Conservation (phyloP, 2,888 invertebrate genomes). For the Acrobasis suavella region DNA sequence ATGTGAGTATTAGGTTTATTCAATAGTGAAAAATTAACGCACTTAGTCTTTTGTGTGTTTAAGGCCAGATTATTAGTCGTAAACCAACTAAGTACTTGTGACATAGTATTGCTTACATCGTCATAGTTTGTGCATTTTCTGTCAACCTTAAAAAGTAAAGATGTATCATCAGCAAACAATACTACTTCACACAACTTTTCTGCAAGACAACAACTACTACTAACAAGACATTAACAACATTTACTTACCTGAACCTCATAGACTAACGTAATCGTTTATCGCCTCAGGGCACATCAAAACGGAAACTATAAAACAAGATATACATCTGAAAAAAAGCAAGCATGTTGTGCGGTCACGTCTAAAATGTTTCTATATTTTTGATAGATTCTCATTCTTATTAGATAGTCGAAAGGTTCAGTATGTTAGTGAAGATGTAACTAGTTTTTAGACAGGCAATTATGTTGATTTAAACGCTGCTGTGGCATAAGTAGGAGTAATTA, state of each 20-base stretch:
- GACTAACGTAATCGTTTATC: not conserved
- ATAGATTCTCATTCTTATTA: not conserved
- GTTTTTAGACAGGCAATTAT: slow-evolving; percentile 15
- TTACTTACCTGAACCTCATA: not conserved
- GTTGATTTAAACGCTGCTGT: slow-evolving; percentile 16
- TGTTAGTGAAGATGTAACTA: not conserved
- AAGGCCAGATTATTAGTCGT: no score
- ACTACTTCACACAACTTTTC: no score
- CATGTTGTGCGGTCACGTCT: not conserved
- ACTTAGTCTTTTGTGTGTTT: no score
- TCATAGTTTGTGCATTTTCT: no score
- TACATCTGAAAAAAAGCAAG: slow-evolving; percentile 1
- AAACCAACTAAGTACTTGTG: no score
- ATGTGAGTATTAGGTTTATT: no score
- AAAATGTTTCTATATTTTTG: not conserved
- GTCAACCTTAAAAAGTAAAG: no score
- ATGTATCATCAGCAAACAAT: no score
- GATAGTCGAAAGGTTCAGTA: not conserved
- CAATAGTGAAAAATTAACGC: no score
- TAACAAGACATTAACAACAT: slow-evolving; percentile 1
- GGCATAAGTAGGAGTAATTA: slow-evolving; percentile 17
- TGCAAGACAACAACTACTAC: no score
- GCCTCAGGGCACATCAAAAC: slow-evolving; percentile 2
- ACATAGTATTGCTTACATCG: no score
- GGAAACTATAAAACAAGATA: slow-evolving; percentile 18